Evolutionary conservation across 2,888 invertebrate species (phyloP), one percentile per base, ranked within the genome.

Genomic region (Allolobophora icterica): DNA sequence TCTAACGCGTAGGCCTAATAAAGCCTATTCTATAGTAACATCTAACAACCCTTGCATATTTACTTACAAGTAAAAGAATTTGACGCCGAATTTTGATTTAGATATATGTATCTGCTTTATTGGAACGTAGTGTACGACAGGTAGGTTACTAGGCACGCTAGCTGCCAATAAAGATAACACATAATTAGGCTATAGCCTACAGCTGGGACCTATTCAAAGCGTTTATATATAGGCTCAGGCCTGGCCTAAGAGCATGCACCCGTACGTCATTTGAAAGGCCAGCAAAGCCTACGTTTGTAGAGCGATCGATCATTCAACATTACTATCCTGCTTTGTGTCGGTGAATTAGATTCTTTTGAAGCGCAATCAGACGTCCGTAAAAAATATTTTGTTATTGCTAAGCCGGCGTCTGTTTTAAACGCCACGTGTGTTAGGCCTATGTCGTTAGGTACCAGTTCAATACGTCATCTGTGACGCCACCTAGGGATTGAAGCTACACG

Each of bases 41-140:
- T 4, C 52, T 24, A 52, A 52, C 24, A 24, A 21, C 24, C 52
- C 52, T 24, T 42, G 42, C 13, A 11, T 1, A 42, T 42, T 1
- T 71, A 71, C n/a, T n/a, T n/a, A n/a, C 6, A 71, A n/a, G 30
- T 21, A 4, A n/a, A n/a, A 71, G 11, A 71, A 71, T 71, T 71
- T 71, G n/a, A n/a, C 11, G 71, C n/a, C 71, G 8, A 71, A 71
- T 71, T 71, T n/a, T 71, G 24, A 71, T n/a, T 71, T n/a, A 71
- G 71, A 17, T 2, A 0, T n/a, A 4, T 6, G 11, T 11, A n/a
- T n/a, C n/a, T 71, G 11, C 30, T 71, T 71, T 71, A n/a, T n/a
- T 71, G 71, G 71, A 71, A n/a, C 71, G 71, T 71, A 71, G 71
- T 71, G 71, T 71, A 71, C n/a, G n/a, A 71, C 71, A n/a, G 71